Evolutionary conservation across 2,888 invertebrate species (phyloP).

Genomic region (Nomada fucata): DNA sequence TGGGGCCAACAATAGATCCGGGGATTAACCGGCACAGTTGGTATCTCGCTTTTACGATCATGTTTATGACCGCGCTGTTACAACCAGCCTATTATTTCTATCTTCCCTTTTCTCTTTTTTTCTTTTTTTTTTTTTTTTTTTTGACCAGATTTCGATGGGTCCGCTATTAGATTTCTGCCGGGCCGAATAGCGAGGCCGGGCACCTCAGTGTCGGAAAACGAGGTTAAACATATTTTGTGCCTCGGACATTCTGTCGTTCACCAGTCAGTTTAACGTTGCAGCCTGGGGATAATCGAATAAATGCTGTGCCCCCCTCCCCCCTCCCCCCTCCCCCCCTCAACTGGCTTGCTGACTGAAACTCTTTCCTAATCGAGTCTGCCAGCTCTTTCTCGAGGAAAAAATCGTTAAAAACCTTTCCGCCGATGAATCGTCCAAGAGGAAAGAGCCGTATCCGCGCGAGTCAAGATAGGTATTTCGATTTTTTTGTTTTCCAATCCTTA

Average conservation of each 20-base stretch:
- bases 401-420: neutral
- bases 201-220: conserved; percentile 15
- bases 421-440: neutral
- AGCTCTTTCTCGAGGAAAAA: neutral
- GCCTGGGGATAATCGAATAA: conserved; percentile 25
- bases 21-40: conserved; percentile 35
- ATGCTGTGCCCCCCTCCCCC: neutral
- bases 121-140: neutral
- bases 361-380: conserved; percentile 26
- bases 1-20: conserved; percentile 30
- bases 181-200: neutral
- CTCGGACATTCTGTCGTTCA: conserved; percentile 49
- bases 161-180: conserved; percentile 32
- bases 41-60: conserved; percentile 36
- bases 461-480: no score
- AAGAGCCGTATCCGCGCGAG: neutral
- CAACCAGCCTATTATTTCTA: neutral
- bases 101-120: no score
- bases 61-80: conserved; percentile 23
- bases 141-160: conserved; percentile 24
- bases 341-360: conserved; percentile 2
- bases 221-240: conserved; percentile 48
- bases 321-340: no score
- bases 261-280: conserved; percentile 48
- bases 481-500: neutral